Evolutionary conservation across 1,140 invertebrate species (phyloP), one percentile per base, ranked within the genome.

Genomic region (Holotrichia oblita): DNA sequence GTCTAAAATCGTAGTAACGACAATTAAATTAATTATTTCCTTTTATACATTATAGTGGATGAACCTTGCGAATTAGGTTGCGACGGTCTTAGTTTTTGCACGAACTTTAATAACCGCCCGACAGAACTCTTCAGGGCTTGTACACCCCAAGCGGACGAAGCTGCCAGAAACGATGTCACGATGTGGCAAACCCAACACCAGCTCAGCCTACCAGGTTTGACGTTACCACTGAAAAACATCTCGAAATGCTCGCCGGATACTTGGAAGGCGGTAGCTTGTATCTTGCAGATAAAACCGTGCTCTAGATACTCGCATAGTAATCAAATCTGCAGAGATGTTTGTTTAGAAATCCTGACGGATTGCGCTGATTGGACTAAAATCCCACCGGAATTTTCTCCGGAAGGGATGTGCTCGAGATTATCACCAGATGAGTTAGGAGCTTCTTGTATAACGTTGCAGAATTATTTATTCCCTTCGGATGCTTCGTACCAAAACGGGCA

Each of bases 261-360:
- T n/a, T 95, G 96, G 91, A 95, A 95, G 78, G 93, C 94, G 0
- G 92, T 97, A 0, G 95, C 96, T 0, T 98, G 96, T 86, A 90
- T 94, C 0, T 84, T 97, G 2, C 94, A 97, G 81, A 90, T 97
- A 6, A 95, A 96, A 85, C 96, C 96, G 0, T 98, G 96, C 83
- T 93, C 94, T 0, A 87, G 89, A 0, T 88, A 92, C 76, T 90
- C 91, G 0, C 93, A 94, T 80, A 92, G 91, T 73, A 94, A 93
- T 79, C 90, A 92, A 64, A 92, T 97, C 4, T 97, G 96, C 84
- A 89, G 92, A 17, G 93, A 95, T 69, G 94, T 96, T 82, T 98
- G 96, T 84, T 86, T 93, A 12, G 91, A 94, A 73, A 89, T 97
- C 41, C 88, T 97, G 83, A 91, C 90, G 17, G 91, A 93, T 76